Base-by-base conservation (phyloP, 1,140 invertebrate species). In the Olivierus martensii region DNA sequence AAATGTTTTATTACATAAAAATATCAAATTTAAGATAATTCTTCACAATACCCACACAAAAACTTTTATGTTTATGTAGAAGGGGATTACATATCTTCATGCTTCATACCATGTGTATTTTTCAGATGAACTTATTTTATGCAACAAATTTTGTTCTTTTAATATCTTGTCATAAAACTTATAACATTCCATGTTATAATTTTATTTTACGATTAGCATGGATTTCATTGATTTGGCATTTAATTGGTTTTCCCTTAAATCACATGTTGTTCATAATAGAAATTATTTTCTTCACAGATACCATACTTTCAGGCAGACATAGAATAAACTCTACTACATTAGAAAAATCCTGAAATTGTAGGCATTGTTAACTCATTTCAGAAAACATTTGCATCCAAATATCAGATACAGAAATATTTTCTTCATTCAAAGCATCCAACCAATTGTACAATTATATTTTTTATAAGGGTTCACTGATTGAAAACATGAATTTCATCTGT, bases 101-200 rank as follows among this genome's bases (percentile, higher is more conserved):
- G 28, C 28, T 28, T 6, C 9, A n/a, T 28, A 28, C 28, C 28
- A 28, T 28, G 28, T 28, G 28, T 28, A 2, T 9, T 28, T 28
- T 28, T 28, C 28, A 28, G 28, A 28, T 9, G 9, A 28, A 28
- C 28, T 28, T 9, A 2, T 9, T 28, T 28, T 28, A 28, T 28
- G 2, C 28, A 28, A 28, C 4, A 28, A 62, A 9, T 62, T 67
- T 18, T 70, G 65, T 9, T 74, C 67, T n/a, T 59, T 41, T 48
- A 76, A 72, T 46, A 65, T 67, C 7, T 75, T 55, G 61, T 76
- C 74, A 53, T 67, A 34, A 52, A 46, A 48, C 21, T 36, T 46
- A 35, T 34, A 17, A 35, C 15, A 36, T 10, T 15, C 47, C n/a
- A 46, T 17, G 15, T 22, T 15, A 56, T 22, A 35, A 1, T 43